A percentile compares a stretch with the other conserved stretches of the same genome.
Conservation (phyloP, 2,113 vertebrate species). For the Natator depressus region DNA sequence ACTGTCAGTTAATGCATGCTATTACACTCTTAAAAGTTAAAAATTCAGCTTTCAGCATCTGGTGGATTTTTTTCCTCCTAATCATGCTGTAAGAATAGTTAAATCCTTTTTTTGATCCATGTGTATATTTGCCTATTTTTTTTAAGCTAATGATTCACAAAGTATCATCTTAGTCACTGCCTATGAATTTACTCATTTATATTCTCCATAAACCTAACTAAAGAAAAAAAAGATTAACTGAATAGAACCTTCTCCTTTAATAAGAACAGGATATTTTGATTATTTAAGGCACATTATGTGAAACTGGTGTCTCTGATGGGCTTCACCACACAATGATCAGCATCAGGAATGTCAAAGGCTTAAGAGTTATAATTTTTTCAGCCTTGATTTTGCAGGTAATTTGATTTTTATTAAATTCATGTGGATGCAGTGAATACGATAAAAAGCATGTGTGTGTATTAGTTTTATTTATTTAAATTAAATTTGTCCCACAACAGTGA, state of each 20-base stretch:
- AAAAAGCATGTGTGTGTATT: not conserved
- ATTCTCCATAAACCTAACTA: not conserved
- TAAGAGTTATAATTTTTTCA: not conserved
- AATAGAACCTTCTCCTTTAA: fast-evolving
- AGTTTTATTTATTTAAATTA: not conserved
- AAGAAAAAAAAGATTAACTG: not conserved
- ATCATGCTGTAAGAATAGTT: not conserved
- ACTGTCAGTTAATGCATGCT: not conserved
- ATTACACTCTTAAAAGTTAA: not conserved
- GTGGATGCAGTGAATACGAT: not conserved
- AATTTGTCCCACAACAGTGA: not conserved
- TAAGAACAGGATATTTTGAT: not conserved
- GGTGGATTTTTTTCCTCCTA: not conserved
- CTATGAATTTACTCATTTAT: not conserved
- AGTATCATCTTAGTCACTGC: not conserved
- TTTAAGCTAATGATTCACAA: too few relatives aligned
- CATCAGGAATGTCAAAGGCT: not conserved
- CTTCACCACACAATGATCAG: not conserved
- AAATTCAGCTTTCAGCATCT: conserved; percentile 15
- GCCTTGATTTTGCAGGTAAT: not conserved
- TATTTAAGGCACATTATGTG: not conserved
- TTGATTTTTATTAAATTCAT: not conserved
- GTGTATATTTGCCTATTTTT: not conserved
- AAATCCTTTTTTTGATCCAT: not conserved
- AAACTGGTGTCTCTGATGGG: not conserved